These are phyloP conservation scores for Callosobruchus maculatus DNA, from an alignment of 2,888 invertebrate species.

Conservation along the genomic window DNA sequence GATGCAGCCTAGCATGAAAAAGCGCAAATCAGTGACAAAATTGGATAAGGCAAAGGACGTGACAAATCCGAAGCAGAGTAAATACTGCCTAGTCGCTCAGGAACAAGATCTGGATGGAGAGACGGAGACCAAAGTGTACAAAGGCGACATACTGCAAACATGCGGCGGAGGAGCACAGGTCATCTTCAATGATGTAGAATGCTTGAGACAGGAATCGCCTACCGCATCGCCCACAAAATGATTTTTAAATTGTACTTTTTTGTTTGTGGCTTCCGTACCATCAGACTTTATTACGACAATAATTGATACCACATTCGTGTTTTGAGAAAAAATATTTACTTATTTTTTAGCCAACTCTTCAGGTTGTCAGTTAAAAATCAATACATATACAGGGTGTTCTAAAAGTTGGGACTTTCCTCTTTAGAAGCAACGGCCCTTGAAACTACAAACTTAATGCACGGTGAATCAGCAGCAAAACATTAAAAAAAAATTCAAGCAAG, in stretches of 20 bases:
- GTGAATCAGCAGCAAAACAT: no score
- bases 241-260: neutral
- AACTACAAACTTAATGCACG: no score
- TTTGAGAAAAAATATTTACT: no score
- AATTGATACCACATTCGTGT: no score
- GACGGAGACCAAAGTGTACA: conserved; percentile 87
- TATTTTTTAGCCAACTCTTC: no score
- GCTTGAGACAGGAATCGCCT: conserved; percentile 78
- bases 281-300: no score
- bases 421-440: no score
- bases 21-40: conserved; percentile 80
- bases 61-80: conserved; percentile 63
- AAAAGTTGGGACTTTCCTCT: no score
- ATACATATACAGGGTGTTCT: no score
- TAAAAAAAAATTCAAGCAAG: no score
- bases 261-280: no score
- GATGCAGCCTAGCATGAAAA: conserved; percentile 78
- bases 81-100: conserved; percentile 91
- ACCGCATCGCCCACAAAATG: conserved; percentile 33
- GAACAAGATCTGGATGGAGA: conserved; percentile 90
- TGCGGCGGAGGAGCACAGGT: conserved; percentile 94
- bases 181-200: conserved; percentile 92
- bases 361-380: no score
- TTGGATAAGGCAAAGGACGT: conserved; percentile 77
- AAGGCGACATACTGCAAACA: conserved; percentile 91